Evolutionary conservation across 2,797 vertebrate genomes (phyloP).

Genomic region (Mastacembelus armatus): DNA sequence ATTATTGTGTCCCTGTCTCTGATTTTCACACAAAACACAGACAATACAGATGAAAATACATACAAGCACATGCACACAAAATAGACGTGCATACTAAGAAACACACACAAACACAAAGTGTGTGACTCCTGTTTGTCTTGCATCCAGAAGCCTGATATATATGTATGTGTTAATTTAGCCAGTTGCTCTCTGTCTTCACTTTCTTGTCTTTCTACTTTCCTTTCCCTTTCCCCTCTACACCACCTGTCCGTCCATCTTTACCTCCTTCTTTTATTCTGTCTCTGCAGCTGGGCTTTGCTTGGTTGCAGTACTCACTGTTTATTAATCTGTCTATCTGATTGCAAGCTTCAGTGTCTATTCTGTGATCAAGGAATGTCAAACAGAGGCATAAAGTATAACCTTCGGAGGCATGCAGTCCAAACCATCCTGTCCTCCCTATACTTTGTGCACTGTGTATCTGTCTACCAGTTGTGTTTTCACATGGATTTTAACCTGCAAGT

Average conservation of each 20-base stretch:
- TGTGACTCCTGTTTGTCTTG: slow-evolving; percentile 90
- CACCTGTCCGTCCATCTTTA: slow-evolving; percentile 11
- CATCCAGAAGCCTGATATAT: slow-evolving; percentile 93
- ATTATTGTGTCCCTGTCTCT: slow-evolving; percentile 88
- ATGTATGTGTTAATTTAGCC: slow-evolving; percentile 91
- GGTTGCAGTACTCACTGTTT: slow-evolving; percentile 56
- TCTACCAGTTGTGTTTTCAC: slow-evolving; percentile 79
- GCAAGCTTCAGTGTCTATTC: slow-evolving; percentile 68
- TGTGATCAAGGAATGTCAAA: slow-evolving; percentile 91
- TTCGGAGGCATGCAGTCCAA: slow-evolving; percentile 69
- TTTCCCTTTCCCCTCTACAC: not conserved
- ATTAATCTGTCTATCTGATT: slow-evolving; percentile 35
- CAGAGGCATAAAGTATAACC: slow-evolving; percentile 91
- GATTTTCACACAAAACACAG: slow-evolving; percentile 45
- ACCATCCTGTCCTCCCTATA: slow-evolving; percentile 84
- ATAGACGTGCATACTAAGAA: slow-evolving; percentile 7
- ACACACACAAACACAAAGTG: slow-evolving; percentile 71
- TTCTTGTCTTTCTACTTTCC: slow-evolving; percentile 5
- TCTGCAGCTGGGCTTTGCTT: slow-evolving; percentile 91
- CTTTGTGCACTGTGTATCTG: slow-evolving; percentile 87
- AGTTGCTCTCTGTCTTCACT: slow-evolving; percentile 76
- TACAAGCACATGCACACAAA: slow-evolving; percentile 32
- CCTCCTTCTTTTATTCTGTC: slow-evolving; percentile 61
- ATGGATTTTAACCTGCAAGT: slow-evolving; percentile 67
- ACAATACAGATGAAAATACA: slow-evolving; percentile 21